Conservation (phyloP, 2,113 vertebrate genomes). For the Pelvicachromis taeniatus region DNA sequence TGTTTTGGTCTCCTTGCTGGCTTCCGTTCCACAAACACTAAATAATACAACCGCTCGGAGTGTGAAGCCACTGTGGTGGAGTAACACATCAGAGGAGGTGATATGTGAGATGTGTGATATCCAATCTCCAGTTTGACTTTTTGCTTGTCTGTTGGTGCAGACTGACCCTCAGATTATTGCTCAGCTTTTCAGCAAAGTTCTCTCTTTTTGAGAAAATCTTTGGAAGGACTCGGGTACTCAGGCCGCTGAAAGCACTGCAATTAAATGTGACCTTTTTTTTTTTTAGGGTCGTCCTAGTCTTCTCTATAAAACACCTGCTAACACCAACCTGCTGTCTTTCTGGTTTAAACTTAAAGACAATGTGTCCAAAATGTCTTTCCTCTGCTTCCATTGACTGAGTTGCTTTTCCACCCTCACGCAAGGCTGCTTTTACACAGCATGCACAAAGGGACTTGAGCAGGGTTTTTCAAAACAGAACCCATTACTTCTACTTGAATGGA, state of each 20-base stretch:
- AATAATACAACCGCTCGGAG: conserved; percentile 13
- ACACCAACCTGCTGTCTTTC: background rate
- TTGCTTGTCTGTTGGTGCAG: background rate
- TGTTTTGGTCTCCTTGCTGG: background rate
- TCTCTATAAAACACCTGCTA: background rate
- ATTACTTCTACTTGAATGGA: conserved; percentile 12
- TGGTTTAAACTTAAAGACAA: background rate
- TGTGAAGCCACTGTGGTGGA: conserved; percentile 10
- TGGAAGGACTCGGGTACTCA: background rate
- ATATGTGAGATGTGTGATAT: conserved; percentile 5
- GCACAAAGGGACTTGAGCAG: background rate
- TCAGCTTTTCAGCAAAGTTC: background rate
- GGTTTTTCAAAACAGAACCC: background rate
- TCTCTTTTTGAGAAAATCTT: background rate
- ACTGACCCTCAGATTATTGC: background rate
- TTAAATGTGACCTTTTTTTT: conserved; percentile 8
- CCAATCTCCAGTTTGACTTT: background rate
- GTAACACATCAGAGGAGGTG: conserved; percentile 21
- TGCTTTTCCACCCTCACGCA: background rate
- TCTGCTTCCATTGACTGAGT: background rate
- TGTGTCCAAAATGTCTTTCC: background rate
- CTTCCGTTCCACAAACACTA: conserved; percentile 18
- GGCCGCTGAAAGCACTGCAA: background rate
- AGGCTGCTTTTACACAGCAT: background rate
- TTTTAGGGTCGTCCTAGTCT: background rate